Conservation (phyloP, 2,113 vertebrate species). For the Cervus canadensis region DNA sequence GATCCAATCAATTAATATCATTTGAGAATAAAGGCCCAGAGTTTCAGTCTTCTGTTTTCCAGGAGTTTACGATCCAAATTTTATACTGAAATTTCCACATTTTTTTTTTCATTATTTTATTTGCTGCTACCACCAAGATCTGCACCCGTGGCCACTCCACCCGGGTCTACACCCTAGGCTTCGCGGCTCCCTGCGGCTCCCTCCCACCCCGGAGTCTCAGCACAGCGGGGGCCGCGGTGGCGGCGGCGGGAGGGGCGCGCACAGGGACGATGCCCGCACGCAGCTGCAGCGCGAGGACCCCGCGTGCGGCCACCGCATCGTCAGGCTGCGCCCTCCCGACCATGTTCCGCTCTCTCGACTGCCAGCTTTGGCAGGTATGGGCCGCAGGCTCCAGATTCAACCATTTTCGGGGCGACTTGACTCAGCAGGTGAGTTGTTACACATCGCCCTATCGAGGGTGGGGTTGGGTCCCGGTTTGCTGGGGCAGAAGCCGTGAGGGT, state of each 20-base stretch:
- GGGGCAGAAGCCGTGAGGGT: not conserved
- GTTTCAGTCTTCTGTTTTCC: not conserved
- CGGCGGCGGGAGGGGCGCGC: not conserved
- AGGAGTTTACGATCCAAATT: not conserved
- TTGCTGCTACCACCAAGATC: not conserved
- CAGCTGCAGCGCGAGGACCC: not conserved
- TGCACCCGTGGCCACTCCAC: not conserved
- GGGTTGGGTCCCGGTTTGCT: not conserved
- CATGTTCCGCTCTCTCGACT: rapidly evolving
- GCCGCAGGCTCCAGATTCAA: not conserved
- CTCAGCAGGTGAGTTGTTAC: not conserved
- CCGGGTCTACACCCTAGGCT: not conserved
- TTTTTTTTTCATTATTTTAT: not conserved
- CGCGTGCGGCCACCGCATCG: not conserved
- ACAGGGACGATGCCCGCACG: rapidly evolving
- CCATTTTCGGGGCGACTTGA: not conserved
- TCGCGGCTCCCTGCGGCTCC: not conserved
- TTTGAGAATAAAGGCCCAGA: not conserved
- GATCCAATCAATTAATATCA: not conserved
- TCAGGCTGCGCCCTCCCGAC: not conserved
- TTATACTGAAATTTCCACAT: not conserved
- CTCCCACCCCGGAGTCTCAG: no score
- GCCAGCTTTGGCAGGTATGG: not conserved
- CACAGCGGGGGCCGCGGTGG: not conserved
- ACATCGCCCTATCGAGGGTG: not conserved